Base-by-base conservation (phyloP, 2,113 vertebrate species). In the Ophthalmolycus amberensis region DNA sequence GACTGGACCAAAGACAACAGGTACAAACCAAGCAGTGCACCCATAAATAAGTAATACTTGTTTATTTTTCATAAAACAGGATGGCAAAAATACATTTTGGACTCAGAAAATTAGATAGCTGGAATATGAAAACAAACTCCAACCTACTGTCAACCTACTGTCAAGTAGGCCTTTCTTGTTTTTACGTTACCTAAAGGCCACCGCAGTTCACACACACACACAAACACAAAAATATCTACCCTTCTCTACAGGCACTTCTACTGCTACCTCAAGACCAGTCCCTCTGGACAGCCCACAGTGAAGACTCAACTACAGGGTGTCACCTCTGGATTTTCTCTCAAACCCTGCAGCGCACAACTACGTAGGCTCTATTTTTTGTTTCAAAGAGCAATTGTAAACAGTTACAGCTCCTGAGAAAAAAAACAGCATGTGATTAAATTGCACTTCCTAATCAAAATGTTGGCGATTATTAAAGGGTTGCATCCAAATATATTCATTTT, bases 271-370 rank as follows among this genome's bases (percentile, higher is more conserved):
- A 95, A 95, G 73, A 5, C 48, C 60, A 88, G 78, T 15, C 0
- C 46, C 0, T 82, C 88, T 11, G 89, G 86, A 54, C 0, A 56
- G 0, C 92, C 91, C 9, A 37, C 22, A 0, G 5, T 0, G 0
- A 44, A 38, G 52, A 75, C 0, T 2, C 11, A 40, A 0, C 32
- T 91, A 1, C 16, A 42, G 5, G 92, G 90, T 0, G 88, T 80
- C 72, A 94, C 91, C 3, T 94, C 94, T 40, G 94, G 93, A 1
- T 94, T 77, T 83, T 90, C 92, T 37, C 89, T 94, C 18, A 92
- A 88, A 79, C 0, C 38, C 42, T 91, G 93, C 77, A 38, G 0
- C 10, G 0, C 68, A 29, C 14, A 42, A 5, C 1, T 2, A 32
- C 0, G 88, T 91, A 80, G 15, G 79, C 1, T 22, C 25, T 16